These are phyloP conservation scores for Heliconius nattereri DNA, from an alignment of 1,140 invertebrate species.

Conservation along the genomic window DNA sequence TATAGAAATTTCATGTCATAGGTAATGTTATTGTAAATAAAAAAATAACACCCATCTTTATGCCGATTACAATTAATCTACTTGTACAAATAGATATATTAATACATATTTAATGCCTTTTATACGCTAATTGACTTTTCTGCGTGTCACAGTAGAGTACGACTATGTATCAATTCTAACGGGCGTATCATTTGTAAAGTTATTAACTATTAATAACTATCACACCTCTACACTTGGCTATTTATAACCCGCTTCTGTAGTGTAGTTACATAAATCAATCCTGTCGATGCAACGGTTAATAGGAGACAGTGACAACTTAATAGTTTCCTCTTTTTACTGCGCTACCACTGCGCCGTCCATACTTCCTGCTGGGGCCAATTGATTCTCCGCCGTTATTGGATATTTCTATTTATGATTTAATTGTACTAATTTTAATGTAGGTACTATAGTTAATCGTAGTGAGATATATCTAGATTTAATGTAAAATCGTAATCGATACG, in stretches of 20 bases:
- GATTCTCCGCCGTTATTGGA: constrained; percentile 27
- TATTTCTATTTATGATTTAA: constrained; percentile 1
- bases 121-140: background rate
- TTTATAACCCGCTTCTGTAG: constrained; percentile 37
- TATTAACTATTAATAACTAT: background rate
- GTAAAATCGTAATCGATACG: no score
- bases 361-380: constrained; percentile 58
- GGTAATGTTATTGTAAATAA: no score
- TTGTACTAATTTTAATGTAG: background rate
- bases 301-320: constrained; percentile 71
- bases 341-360: constrained; percentile 51
- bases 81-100: no score
- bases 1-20: no score
- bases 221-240: background rate
- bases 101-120: background rate
- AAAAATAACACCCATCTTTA: no score
- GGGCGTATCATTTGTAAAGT: background rate
- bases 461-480: no score
- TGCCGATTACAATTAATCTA: no score
- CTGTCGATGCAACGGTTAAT: constrained; percentile 63
- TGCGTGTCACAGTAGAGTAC: background rate
- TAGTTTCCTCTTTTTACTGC: constrained; percentile 69
- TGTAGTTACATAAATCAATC: constrained; percentile 65
- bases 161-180: background rate
- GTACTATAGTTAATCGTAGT: background rate